These are phyloP conservation scores for Steinernema hermaphroditum DNA, from an alignment of 2,888 invertebrate genomes.

Conservation along the genomic window DNA sequence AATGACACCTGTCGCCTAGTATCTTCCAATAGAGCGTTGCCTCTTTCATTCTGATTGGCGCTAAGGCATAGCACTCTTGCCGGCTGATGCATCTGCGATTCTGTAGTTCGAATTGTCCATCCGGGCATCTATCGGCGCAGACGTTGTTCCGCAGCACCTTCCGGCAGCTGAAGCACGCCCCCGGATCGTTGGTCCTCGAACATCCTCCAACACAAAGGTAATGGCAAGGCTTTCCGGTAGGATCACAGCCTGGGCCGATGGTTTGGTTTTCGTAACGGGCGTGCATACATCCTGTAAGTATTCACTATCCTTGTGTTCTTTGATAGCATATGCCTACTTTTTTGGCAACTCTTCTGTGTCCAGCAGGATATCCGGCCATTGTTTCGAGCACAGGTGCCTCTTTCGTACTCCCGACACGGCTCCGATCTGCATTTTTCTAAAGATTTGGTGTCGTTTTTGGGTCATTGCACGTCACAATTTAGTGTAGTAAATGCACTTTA, in stretches of 20 bases:
- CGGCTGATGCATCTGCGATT: slow-evolving; percentile 81
- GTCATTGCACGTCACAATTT: too few species aligned
- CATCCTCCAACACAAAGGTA: slow-evolving; percentile 85
- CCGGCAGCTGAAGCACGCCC: slow-evolving; percentile 79
- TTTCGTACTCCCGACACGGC: too few species aligned
- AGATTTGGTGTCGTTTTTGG: too few species aligned
- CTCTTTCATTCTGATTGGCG: slow-evolving; percentile 2
- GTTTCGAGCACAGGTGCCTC: not conserved
- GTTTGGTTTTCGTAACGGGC: not conserved
- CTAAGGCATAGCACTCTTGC: slow-evolving; percentile 73
- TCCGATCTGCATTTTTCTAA: too few species aligned
- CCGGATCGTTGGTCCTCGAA: slow-evolving; percentile 68
- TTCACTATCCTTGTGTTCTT: not conserved
- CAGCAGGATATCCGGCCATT: not conserved
- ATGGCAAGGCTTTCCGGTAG: slow-evolving; percentile 74
- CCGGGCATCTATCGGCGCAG: slow-evolving; percentile 49
- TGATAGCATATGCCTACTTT: not conserved
- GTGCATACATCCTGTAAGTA: not conserved
- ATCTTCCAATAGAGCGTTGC: slow-evolving; percentile 72
- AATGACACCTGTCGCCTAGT: slow-evolving; percentile 74
- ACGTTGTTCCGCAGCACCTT: slow-evolving; percentile 73
- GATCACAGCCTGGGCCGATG: slow-evolving; percentile 42
- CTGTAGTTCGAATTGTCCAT: slow-evolving; percentile 71
- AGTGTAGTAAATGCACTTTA: too few species aligned
- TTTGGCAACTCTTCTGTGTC: not conserved